phyloP scores from a whole-genome alignment of 2,113 vertebrate genomes.

The Cochlearius cochlearius region DNA sequence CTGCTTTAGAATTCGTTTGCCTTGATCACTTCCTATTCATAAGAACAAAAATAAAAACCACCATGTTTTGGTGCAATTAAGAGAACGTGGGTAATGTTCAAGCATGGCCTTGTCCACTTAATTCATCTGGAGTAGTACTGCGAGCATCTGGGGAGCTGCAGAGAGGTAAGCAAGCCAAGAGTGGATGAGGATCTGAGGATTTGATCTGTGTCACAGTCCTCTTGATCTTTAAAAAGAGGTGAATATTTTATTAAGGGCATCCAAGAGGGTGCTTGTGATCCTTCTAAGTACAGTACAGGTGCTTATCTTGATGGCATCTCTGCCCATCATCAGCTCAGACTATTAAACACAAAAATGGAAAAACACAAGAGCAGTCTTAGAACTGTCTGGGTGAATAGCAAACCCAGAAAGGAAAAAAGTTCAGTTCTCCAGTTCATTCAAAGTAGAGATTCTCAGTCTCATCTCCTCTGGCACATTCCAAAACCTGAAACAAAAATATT shows the following conservation, averaged over 20 bases:
- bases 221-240: neutral
- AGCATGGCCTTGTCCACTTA: neutral
- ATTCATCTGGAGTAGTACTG: neutral
- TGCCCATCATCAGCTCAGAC: neutral
- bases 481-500: neutral
- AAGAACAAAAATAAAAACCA: neutral
- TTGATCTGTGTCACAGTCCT: neutral
- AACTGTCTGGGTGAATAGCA: neutral
- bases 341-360: neutral
- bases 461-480: neutral
- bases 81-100: neutral
- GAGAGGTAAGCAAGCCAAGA: neutral
- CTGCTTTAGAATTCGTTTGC: neutral
- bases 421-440: neutral
- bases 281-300: neutral
- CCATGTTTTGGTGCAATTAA: neutral
- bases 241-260: neutral
- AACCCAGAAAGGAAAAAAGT: neutral
- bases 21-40: neutral
- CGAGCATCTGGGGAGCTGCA: neutral
- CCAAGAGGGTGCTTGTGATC: neutral
- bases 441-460: neutral
- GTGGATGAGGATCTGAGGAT: neutral
- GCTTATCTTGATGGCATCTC: neutral
- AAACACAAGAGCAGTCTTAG: neutral